Evolutionary conservation across 1,140 invertebrate genomes (phyloP).

Genomic region (Steinernema feltiae): DNA sequence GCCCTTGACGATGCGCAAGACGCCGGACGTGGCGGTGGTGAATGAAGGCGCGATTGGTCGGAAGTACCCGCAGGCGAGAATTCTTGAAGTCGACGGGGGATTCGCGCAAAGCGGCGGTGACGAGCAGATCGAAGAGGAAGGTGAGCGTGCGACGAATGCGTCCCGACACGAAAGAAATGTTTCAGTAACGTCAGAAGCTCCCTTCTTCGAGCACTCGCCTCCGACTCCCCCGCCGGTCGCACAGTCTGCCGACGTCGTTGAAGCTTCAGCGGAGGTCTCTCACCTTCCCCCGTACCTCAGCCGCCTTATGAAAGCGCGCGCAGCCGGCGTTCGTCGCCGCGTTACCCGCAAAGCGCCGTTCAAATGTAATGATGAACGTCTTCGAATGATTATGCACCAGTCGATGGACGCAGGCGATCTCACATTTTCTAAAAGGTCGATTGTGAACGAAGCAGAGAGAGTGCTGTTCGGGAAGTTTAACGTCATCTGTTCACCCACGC

Average conservation of each 20-base stretch:
- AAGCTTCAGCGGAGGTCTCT: neutral
- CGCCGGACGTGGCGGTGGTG: neutral
- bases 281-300: neutral
- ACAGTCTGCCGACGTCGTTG: slow-evolving; percentile 22
- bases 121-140: neutral
- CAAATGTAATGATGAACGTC: neutral
- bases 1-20: neutral
- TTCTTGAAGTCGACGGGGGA: neutral
- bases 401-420: neutral
- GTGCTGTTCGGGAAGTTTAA: neutral
- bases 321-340: neutral
- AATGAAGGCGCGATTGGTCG: neutral
- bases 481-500: neutral
- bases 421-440: neutral
- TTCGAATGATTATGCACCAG: neutral
- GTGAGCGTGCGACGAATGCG: neutral
- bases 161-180: neutral
- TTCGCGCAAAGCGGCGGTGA: neutral
- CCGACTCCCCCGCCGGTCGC: neutral
- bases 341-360: neutral
- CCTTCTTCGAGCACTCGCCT: neutral
- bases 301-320: neutral
- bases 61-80: slow-evolving; percentile 2
- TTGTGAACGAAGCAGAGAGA: neutral
- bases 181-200: neutral